Conservation (phyloP, 1,140 invertebrate genomes). For the roundworm (Caenorhabditis elegans) region WBcel235 BX284606.5:3107501-3108000, state of each 20-base stretch:
- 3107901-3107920: background rate
- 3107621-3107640: no score
- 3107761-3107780: background rate
- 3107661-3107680: no score
- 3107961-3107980: conserved; percentile 60
- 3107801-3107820: conserved; percentile 65
- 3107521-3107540: no score
- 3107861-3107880: conserved; percentile 56
- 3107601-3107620: no score
- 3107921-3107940: conserved; percentile 43
- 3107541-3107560: no score
- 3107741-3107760: background rate
- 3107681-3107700: no score
- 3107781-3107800: conserved; percentile 35
- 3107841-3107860: conserved; percentile 62
- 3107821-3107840: conserved; percentile 57
- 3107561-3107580: no score
- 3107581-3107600: no score
- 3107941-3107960: conserved; percentile 54
- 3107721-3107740: no score
- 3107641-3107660: no score
- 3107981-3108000: conserved; percentile 64
- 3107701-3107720: no score
- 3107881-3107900: conserved; percentile 1
- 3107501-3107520: no score